Conservation (phyloP, 2,113 vertebrate species). For the Procapra przewalskii region DNA sequence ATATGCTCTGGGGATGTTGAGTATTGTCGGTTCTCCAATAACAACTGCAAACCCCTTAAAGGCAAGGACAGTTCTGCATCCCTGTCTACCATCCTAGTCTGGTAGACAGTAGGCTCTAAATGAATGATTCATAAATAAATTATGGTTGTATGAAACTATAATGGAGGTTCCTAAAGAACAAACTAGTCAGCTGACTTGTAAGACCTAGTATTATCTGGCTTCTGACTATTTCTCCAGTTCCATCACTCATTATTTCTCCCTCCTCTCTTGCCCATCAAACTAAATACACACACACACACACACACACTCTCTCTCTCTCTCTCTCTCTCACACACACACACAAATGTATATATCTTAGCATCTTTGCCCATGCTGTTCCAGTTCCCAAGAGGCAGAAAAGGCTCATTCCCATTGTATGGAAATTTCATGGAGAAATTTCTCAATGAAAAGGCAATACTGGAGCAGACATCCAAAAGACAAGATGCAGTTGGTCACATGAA, state of each 20-base stretch:
- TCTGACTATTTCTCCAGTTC: background rate
- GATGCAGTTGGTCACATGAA: too few relatives aligned
- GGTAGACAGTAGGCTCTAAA: background rate
- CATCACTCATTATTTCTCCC: background rate
- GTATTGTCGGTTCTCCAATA: background rate
- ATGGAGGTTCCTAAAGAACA: background rate
- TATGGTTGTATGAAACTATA: background rate
- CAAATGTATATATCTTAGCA: background rate
- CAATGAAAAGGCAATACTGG: background rate
- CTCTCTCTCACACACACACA: background rate
- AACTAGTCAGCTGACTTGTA: background rate
- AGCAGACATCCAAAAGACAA: background rate
- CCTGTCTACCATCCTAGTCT: background rate
- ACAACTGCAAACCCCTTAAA: background rate
- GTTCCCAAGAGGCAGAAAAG: background rate
- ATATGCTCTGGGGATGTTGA: background rate
- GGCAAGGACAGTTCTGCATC: background rate
- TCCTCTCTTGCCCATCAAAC: background rate
- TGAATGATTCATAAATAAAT: conserved; percentile 1
- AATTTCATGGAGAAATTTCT: background rate
- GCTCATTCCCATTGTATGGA: background rate
- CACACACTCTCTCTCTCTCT: too few relatives aligned
- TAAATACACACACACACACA: background rate
- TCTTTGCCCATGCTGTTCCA: background rate
- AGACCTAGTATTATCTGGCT: background rate